These are phyloP conservation scores for Anseranas semipalmata DNA, from an alignment of 2,113 vertebrate species.

Conservation along the genomic window DNA sequence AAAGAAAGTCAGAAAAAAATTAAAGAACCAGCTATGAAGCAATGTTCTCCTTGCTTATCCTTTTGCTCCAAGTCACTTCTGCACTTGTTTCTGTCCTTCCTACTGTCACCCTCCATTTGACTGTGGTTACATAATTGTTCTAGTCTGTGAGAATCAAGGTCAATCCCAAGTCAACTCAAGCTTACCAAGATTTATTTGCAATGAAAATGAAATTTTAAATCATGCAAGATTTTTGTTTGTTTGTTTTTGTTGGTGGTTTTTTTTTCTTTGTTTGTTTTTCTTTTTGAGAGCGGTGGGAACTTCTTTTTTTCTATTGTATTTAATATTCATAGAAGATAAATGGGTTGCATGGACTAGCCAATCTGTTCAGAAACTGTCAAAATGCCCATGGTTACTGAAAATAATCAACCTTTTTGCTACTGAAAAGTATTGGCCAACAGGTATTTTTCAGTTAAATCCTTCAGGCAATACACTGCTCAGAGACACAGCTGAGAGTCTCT, in stretches of 20 bases:
- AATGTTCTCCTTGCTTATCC: not conserved
- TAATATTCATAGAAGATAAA: not conserved
- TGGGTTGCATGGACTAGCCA: not conserved
- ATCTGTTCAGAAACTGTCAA: not conserved
- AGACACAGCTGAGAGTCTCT: not conserved
- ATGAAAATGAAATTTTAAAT: not conserved
- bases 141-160: not conserved
- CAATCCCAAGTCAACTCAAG: not conserved
- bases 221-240: not conserved
- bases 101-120: not conserved
- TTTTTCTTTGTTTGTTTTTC: not conserved
- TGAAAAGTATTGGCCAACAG: not conserved
- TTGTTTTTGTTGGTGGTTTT: too few species aligned
- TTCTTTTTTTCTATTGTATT: not conserved
- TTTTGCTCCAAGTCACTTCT: not conserved
- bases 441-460: conserved; percentile 15
- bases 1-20: not conserved
- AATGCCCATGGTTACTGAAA: not conserved
- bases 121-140: not conserved
- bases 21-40: not conserved
- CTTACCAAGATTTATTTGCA: not conserved
- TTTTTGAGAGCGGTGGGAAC: not conserved
- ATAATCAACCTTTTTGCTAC: not conserved
- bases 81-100: not conserved
- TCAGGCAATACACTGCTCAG: not conserved